These are phyloP conservation scores for Aphodius sticticus DNA, from an alignment of 2,888 invertebrate species.

Conservation along the genomic window DNA sequence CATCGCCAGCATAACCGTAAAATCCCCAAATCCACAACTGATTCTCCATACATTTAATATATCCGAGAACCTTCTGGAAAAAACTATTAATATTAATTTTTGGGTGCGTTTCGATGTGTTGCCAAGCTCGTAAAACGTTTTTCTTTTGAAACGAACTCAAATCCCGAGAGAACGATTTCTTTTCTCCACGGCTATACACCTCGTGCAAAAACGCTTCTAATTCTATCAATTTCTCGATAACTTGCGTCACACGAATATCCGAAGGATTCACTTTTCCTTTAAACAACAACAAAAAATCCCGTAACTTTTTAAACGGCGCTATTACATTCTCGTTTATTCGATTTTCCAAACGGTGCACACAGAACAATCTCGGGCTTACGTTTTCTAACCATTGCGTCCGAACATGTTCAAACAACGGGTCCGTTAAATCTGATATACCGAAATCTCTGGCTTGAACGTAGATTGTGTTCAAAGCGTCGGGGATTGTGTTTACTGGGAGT, in stretches of 20 bases:
- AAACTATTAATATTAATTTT: constrained; percentile 57
- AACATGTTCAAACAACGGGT: constrained; percentile 52
- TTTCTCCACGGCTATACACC: constrained; percentile 49
- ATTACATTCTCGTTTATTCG: constrained; percentile 57
- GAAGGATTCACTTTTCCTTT: constrained; percentile 51
- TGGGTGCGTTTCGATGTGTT: constrained; percentile 55
- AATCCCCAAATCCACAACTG: constrained; percentile 59
- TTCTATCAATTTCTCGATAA: constrained; percentile 55
- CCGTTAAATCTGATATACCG: constrained; percentile 45
- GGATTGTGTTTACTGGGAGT: constrained; percentile 56
- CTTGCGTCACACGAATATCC: constrained; percentile 45
- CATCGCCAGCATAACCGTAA: constrained; percentile 51
- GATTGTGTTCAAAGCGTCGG: constrained; percentile 54
- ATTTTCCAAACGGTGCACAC: constrained; percentile 56
- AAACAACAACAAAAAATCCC: constrained; percentile 52
- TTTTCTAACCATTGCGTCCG: constrained; percentile 52
- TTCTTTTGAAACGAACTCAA: constrained; percentile 56
- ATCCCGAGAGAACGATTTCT: constrained; percentile 53
- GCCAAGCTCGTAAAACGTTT: constrained; percentile 56
- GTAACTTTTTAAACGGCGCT: constrained; percentile 56
- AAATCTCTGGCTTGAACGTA: constrained; percentile 52
- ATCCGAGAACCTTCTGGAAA: constrained; percentile 56
- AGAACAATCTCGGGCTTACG: constrained; percentile 56
- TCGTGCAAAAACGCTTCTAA: constrained; percentile 52
- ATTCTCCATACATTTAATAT: constrained; percentile 58